Evolutionary conservation across 1,140 invertebrate species (phyloP), one percentile per base, ranked within the genome.

Genomic region (Papilio machaon): DNA sequence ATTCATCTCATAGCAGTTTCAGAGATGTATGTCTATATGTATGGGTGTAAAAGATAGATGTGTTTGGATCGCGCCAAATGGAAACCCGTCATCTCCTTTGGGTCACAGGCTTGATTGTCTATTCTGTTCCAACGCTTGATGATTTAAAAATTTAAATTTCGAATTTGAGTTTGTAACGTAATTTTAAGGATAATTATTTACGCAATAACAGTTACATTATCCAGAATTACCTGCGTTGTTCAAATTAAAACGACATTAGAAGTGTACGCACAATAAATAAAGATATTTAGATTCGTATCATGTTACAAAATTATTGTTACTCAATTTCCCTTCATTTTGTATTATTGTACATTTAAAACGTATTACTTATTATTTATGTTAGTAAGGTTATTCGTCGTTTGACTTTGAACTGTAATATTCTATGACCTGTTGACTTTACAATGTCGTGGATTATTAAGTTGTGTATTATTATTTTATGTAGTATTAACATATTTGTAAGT

Each of bases 401-500:
- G 58, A 60, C 58, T 60, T 19, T 23, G 19, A 23, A 9, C n/a
- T 23, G 17, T n/a, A 23, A 60, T 10, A 2, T 60, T 19, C 23
- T 10, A 2, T 30, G 52, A 54, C 52, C 52, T 54, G 6, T 43
- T 52, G 49, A 52, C 47, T 49, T 43, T 47, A 77, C 52, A 30
- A 77, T 77, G 75, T 77, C 30, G 7, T 77, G 49, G 30, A 38
- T 77, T 17, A 77, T 43, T 43, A 60, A 60, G 49, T 58, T 38
- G 7, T 77, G 52, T 77, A 1, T 77, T 30, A 17, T 77, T 38
- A n/a, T n/a, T 77, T 2, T 77, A n/a, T 58, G 35, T 8, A 30
- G n/a, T 46, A 47, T 54, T n/a, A 7, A 46, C 47, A 77, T 74
- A 35, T 76, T 52, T 13, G 73, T 81, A 77, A 77, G 73, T 64